Conservation (phyloP, 2,797 vertebrate genomes). For the Podarcis lilfordi region DNA sequence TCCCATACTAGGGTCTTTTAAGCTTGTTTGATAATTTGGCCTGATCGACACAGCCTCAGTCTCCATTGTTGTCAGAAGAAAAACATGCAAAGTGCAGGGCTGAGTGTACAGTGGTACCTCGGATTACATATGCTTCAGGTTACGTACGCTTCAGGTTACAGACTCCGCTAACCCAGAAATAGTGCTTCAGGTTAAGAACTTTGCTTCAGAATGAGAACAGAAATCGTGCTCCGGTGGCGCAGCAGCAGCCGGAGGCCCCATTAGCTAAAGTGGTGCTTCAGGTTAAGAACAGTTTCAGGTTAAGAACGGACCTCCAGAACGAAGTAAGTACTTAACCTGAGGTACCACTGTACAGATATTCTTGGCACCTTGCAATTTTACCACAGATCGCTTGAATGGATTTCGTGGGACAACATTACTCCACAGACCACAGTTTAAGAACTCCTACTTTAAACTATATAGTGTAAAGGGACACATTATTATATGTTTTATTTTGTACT, state of each 20-base stretch:
- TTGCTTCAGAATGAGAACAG: no score
- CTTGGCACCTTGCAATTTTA: not conserved
- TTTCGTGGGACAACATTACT: not conserved
- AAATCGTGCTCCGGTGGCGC: no score
- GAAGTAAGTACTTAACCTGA: no score
- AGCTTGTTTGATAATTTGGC: not conserved
- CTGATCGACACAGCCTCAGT: not conserved
- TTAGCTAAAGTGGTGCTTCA: no score
- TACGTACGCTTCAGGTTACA: no score
- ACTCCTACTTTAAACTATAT: not conserved
- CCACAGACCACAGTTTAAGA: not conserved
- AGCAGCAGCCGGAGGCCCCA: no score
- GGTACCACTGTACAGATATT: not conserved
- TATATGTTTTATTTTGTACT: conserved; percentile 37
- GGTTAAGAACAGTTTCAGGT: no score
- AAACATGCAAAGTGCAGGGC: not conserved
- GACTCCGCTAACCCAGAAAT: no score
- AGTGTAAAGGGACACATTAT: not conserved
- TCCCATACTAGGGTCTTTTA: not conserved
- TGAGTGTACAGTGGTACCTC: no score
- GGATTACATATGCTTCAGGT: no score
- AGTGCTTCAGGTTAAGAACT: no score
- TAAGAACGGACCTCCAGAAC: no score
- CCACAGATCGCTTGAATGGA: not conserved
- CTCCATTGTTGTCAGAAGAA: not conserved